Conservation (phyloP, 1,140 invertebrate species). For the Drosophila navojoa region DNA sequence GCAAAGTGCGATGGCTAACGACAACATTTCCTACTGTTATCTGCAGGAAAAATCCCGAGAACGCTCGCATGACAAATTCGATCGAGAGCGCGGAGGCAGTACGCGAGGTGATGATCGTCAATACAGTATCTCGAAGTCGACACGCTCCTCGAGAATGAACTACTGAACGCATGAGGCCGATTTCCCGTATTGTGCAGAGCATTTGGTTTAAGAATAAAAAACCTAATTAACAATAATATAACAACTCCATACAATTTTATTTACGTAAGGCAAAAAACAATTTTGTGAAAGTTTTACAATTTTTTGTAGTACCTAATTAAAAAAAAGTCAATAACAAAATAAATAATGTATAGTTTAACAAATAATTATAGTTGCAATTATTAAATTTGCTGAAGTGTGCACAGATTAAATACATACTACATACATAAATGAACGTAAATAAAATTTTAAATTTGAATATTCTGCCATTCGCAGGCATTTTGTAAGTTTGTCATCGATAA, state of each 20-base stretch:
- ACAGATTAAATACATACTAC: too few relatives aligned
- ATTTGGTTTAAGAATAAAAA: slow-evolving; percentile 55
- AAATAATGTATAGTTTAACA: slow-evolving; percentile 24
- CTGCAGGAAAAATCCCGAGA: slow-evolving; percentile 78
- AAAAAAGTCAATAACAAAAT: slow-evolving; percentile 31
- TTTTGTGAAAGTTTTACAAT: slow-evolving; percentile 59
- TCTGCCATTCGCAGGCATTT: not conserved
- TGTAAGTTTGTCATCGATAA: not conserved
- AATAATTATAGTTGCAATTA: too few relatives aligned
- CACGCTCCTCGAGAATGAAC: slow-evolving; percentile 73
- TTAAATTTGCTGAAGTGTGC: too few relatives aligned
- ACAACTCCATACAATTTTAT: slow-evolving; percentile 42
- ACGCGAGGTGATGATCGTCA: slow-evolving; percentile 74
- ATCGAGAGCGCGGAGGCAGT: slow-evolving; percentile 57
- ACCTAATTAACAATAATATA: not conserved
- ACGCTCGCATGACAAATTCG: slow-evolving; percentile 80
- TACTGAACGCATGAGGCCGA: slow-evolving; percentile 45
- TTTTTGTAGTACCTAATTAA: slow-evolving; percentile 54
- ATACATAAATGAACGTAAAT: too few relatives aligned
- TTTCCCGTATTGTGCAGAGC: slow-evolving; percentile 34
- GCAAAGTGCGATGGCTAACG: not conserved
- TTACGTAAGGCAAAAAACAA: slow-evolving; percentile 30
- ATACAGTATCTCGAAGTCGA: slow-evolving; percentile 67
- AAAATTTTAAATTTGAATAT: too few relatives aligned
- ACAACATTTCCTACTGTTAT: not conserved